phyloP scores from a whole-genome alignment of 2,113 vertebrate species.

The Saccopteryx bilineata region DNA sequence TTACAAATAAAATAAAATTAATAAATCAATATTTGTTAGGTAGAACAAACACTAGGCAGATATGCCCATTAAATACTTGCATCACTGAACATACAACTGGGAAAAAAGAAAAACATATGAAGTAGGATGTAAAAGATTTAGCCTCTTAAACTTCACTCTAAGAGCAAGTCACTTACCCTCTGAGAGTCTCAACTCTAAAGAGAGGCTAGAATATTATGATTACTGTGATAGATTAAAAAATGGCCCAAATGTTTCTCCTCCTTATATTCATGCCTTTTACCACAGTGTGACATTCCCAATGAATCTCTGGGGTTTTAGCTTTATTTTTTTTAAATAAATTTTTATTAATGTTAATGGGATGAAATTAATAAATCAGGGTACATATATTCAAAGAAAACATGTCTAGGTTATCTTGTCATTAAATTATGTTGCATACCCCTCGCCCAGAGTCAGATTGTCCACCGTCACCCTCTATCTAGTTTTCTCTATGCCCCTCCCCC shows the following conservation, averaged over 20 bases:
- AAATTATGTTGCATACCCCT: no score
- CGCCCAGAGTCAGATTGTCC: no score
- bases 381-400: no score
- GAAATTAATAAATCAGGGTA: no score
- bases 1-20: conserved; percentile 9
- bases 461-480: no score
- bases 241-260: background rate
- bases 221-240: background rate
- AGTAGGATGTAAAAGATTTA: background rate
- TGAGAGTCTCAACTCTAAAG: background rate
- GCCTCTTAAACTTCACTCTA: background rate
- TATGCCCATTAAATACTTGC: background rate
- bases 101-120: background rate
- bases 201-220: background rate
- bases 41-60: background rate
- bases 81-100: background rate
- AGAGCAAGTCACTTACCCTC: background rate
- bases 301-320: background rate
- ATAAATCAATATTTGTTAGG: background rate
- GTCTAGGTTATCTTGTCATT: no score
- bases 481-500: no score
- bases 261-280: background rate
- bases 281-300: background rate
- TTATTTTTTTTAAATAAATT: no score
- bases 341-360: no score